These are phyloP conservation scores for Drosophila pruinosa DNA, from an alignment of 1,140 invertebrate species.

Conservation along the genomic window DNA sequence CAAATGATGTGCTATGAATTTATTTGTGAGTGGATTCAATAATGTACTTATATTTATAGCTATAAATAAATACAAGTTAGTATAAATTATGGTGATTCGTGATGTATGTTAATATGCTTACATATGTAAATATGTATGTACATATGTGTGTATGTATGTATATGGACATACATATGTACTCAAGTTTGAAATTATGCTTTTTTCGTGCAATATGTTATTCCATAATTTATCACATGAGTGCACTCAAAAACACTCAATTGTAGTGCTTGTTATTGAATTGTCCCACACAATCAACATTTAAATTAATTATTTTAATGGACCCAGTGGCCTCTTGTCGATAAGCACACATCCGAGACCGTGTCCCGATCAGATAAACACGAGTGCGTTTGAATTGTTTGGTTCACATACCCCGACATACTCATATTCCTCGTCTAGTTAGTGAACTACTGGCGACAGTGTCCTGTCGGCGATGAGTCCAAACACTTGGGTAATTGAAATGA, in stretches of 20 bases:
- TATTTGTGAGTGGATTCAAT: background rate
- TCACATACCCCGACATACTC: background rate
- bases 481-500: constrained; percentile 68
- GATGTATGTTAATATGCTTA: background rate
- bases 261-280: background rate
- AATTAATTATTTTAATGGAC: constrained; percentile 65
- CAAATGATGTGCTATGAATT: background rate
- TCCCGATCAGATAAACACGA: constrained; percentile 46
- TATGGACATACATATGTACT: no score
- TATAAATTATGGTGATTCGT: no score
- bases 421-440: constrained; percentile 26
- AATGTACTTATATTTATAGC: no score
- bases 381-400: constrained; percentile 17
- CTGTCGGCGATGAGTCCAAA: constrained; percentile 63
- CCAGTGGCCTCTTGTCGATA: constrained; percentile 8
- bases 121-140: no score
- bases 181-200: background rate
- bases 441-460: constrained; percentile 33
- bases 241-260: background rate
- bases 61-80: no score
- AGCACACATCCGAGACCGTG: background rate
- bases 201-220: background rate
- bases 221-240: background rate
- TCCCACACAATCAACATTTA: constrained; percentile 19
- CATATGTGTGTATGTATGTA: background rate